Evolutionary conservation across 2,888 invertebrate genomes (phyloP).

Genomic region (Lepidocyrtinus sp.): DNA sequence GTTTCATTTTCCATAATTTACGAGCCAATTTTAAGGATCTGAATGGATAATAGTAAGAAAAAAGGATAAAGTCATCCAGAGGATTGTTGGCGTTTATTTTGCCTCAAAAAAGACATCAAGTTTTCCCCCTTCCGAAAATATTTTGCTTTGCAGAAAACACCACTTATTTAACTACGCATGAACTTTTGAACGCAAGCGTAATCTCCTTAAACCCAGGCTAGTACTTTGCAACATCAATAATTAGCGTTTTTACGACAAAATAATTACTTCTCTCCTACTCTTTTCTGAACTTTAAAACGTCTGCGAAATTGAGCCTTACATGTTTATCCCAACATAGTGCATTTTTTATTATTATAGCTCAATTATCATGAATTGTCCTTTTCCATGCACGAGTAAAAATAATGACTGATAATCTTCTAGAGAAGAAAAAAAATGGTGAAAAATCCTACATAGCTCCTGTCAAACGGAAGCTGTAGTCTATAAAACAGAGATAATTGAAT

Average conservation of each 20-base stretch:
- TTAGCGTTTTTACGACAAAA: conserved; percentile 45
- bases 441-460: conserved; percentile 35
- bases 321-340: conserved; percentile 1
- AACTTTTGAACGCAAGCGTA: conserved; percentile 5
- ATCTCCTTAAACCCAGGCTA: not conserved
- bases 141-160: not conserved
- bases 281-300: not conserved
- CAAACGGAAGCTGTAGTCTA: conserved; percentile 64
- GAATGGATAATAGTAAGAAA: no score
- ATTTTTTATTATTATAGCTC: conserved; percentile 49
- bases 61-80: no score
- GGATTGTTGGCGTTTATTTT: not conserved
- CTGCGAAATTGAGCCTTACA: not conserved
- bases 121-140: not conserved
- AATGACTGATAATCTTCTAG: conserved; percentile 21
- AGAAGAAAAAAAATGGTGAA: conserved; percentile 11
- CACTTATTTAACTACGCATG: conserved; percentile 8
- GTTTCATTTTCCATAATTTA: conserved; percentile 18
- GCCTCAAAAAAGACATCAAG: not conserved
- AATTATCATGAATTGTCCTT: conserved; percentile 55
- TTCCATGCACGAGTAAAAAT: conserved; percentile 49
- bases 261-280: conserved; percentile 30
- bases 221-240: conserved; percentile 21
- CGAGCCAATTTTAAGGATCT: conserved; percentile 21
- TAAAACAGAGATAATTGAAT: conserved; percentile 64